Conservation (phyloP, 1,140 invertebrate genomes). For the Gerris buenoi region DNA sequence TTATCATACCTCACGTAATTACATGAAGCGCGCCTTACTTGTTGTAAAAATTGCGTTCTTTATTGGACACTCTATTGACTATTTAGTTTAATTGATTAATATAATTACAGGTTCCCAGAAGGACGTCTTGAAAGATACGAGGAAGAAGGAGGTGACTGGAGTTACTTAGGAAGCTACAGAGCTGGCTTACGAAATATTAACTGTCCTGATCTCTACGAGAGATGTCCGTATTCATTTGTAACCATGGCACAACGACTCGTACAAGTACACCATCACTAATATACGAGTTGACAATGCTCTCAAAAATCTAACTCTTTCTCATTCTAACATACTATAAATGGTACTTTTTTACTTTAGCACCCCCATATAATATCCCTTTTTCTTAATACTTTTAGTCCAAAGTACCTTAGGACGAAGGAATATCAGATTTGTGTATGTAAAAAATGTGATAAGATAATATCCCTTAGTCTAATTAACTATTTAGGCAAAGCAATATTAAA, state of each 20-base stretch:
- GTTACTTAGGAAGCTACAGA: conserved; percentile 4
- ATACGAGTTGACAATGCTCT: neutral
- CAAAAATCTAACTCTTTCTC: neutral
- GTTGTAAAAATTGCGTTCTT: no score
- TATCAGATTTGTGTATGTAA: no score
- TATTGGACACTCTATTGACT: no score
- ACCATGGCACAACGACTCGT: neutral
- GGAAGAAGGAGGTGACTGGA: conserved; percentile 6
- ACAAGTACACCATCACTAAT: neutral
- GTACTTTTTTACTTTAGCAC: neutral
- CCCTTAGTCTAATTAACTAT: no score
- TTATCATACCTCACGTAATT: no score
- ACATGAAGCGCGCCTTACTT: no score
- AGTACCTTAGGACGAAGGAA: no score
- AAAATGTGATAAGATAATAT: no score
- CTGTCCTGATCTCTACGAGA: conserved; percentile 10
- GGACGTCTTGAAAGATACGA: neutral
- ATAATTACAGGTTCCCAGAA: conserved; percentile 11
- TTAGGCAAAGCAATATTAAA: no score
- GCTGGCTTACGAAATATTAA: conserved; percentile 5
- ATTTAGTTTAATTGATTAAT: no score
- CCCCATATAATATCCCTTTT: no score
- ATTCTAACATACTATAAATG: neutral
- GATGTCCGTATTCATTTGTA: conserved; percentile 9
- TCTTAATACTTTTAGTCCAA: no score